Percentiles rank a stretch among this genome's conserved stretches.
phyloP scores from a whole-genome alignment of 1,140 invertebrate genomes.

The Frieseomelitta varia region DNA sequence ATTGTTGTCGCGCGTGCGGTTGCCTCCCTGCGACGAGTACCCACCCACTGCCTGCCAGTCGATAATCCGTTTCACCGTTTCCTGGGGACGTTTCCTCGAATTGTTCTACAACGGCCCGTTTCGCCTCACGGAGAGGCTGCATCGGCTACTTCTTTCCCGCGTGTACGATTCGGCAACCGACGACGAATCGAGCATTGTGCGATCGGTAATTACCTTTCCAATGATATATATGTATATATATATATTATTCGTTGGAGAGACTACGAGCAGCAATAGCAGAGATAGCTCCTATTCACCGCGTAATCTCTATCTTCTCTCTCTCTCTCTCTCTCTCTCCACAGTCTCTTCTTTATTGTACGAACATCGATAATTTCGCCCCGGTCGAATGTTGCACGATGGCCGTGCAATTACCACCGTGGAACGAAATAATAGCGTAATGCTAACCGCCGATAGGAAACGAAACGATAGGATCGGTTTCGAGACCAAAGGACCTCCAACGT shows the following conservation, averaged over 20 bases:
- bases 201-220: background rate
- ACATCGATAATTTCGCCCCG: background rate
- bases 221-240: background rate
- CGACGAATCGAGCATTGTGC: background rate
- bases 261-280: background rate
- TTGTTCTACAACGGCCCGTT: background rate
- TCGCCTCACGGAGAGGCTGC: background rate
- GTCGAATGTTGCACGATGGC: background rate
- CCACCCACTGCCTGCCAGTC: background rate
- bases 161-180: background rate
- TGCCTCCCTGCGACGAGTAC: slow-evolving; percentile 7
- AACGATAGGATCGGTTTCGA: background rate
- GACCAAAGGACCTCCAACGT: background rate
- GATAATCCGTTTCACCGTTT: slow-evolving; percentile 29
- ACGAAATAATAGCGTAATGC: background rate
- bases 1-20: slow-evolving; percentile 23
- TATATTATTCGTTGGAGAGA: background rate
- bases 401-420: background rate
- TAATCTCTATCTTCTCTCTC: background rate
- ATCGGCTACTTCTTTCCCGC: slow-evolving; percentile 1
- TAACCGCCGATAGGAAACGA: background rate
- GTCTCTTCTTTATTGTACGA: background rate
- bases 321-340: background rate
- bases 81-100: background rate
- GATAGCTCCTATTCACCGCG: background rate